These are phyloP conservation scores for Micrastur ruficollis DNA, from an alignment of 2,797 vertebrate genomes.

Conservation along the genomic window DNA sequence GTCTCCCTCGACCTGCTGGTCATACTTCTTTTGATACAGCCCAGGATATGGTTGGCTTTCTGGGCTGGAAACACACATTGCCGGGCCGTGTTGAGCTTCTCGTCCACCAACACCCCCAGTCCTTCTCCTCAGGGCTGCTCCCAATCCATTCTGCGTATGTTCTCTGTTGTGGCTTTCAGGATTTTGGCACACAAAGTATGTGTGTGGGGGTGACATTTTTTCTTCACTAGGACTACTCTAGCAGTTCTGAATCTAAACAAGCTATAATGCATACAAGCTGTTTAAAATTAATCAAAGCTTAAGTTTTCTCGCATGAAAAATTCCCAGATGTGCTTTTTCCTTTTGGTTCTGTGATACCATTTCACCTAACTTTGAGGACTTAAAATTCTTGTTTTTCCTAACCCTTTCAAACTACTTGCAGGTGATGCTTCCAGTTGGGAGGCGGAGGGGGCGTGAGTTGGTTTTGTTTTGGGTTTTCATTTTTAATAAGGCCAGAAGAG, in stretches of 20 bases:
- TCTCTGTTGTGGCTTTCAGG: slow-evolving; percentile 25
- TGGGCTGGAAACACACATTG: too few relatives aligned
- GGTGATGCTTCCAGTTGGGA: background rate
- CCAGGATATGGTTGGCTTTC: too few relatives aligned
- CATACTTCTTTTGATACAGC: too few relatives aligned
- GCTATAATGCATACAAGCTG: background rate
- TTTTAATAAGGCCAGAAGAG: background rate
- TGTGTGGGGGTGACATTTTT: background rate
- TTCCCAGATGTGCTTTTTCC: background rate
- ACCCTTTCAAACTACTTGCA: background rate
- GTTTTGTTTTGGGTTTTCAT: background rate
- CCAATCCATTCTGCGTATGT: background rate
- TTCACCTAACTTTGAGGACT: background rate
- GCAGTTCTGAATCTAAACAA: background rate
- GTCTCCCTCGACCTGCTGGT: too few relatives aligned
- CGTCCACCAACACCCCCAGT: background rate
- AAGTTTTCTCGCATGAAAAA: background rate
- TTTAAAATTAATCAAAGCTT: background rate
- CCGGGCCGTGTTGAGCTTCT: too few relatives aligned
- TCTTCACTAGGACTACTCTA: background rate
- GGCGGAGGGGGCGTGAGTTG: background rate
- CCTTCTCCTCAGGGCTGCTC: background rate
- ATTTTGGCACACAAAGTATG: background rate
- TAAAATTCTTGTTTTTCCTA: background rate
- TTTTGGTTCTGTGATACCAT: background rate